These are phyloP conservation scores for Drosophila quinaria DNA, from an alignment of 2,888 invertebrate genomes.

Conservation along the genomic window DNA sequence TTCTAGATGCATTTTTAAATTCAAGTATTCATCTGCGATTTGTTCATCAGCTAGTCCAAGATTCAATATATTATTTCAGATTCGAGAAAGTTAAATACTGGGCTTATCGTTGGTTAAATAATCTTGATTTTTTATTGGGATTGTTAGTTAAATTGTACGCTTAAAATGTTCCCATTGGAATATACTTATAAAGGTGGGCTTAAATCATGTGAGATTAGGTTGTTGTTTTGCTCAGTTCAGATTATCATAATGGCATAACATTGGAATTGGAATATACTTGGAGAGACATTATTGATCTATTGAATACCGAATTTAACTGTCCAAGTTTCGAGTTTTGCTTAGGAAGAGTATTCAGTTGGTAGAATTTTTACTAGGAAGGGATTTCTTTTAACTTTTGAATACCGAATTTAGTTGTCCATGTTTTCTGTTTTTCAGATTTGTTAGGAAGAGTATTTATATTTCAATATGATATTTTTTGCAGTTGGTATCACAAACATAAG, in stretches of 20 bases:
- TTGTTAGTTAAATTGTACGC: slow-evolving; percentile 61
- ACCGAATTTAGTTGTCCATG: neutral
- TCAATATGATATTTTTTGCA: slow-evolving; percentile 15
- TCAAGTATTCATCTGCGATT: neutral
- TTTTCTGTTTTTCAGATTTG: slow-evolving; percentile 1
- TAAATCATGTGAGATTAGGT: slow-evolving; percentile 44
- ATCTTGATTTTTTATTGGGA: slow-evolving; percentile 12
- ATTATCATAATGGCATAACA: slow-evolving; percentile 4
- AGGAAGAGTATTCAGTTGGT: too few relatives aligned
- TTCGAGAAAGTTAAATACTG: neutral
- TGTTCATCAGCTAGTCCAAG: neutral
- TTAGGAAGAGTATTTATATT: slow-evolving; percentile 27
- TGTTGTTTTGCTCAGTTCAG: slow-evolving; percentile 1
- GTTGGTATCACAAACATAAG: slow-evolving; percentile 51
- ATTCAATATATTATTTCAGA: slow-evolving; percentile 1
- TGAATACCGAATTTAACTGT: too few relatives aligned
- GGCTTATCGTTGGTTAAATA: neutral
- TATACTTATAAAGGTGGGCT: slow-evolving; percentile 66
- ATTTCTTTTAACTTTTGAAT: neutral
- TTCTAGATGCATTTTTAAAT: neutral
- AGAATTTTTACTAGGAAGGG: neutral
- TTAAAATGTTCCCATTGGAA: slow-evolving; percentile 68
- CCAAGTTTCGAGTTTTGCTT: too few relatives aligned
- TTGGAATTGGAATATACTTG: slow-evolving; percentile 14
- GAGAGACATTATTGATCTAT: neutral